Conservation (phyloP, 1,140 invertebrate genomes). For the Aphaenogaster floridana region DNA sequence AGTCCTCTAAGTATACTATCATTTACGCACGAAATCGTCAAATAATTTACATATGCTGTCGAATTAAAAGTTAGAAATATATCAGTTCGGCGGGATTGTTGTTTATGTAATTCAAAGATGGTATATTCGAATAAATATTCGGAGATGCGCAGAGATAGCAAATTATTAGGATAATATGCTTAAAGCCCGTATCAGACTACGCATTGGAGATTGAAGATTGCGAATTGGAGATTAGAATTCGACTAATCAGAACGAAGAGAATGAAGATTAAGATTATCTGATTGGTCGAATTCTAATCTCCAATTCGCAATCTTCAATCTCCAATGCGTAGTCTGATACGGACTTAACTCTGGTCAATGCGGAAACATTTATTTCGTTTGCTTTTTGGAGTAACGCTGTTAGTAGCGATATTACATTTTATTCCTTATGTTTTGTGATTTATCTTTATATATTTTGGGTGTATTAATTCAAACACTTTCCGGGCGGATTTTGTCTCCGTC, state of each 20-base stretch:
- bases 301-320: too few relatives aligned
- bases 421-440: neutral
- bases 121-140: neutral
- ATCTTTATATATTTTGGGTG: neutral
- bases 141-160: neutral
- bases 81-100: neutral
- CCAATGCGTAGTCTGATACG: too few relatives aligned
- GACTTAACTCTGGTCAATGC: neutral
- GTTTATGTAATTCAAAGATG: neutral
- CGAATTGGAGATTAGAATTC: too few relatives aligned
- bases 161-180: neutral
- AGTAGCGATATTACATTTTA: neutral
- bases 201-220: too few relatives aligned
- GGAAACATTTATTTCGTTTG: neutral
- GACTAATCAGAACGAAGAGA: too few relatives aligned
- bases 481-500: slow-evolving; percentile 26
- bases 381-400: neutral
- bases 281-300: too few relatives aligned
- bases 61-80: neutral
- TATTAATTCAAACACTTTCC: slow-evolving; percentile 4
- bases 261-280: too few relatives aligned
- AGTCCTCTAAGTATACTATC: slow-evolving; percentile 20
- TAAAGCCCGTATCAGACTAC: too few relatives aligned
- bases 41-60: neutral
- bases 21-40: neutral